phyloP scores from a whole-genome alignment of 1,140 invertebrate genomes.

The Hormaphis cornu region DNA sequence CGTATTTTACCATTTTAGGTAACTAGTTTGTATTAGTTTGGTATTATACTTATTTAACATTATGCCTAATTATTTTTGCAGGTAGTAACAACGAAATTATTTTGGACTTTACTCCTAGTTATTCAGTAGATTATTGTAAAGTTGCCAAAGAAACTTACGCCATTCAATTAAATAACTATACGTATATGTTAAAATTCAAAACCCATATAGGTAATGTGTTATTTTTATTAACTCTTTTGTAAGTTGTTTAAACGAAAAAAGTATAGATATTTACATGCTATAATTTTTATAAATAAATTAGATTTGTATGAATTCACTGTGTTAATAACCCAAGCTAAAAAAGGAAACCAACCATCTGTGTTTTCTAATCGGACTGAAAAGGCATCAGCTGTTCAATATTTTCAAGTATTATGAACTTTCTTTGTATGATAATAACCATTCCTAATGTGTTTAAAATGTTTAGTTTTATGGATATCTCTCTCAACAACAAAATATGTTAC shows the following conservation, averaged over 20 bases:
- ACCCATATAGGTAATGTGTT: not conserved
- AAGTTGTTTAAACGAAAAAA: not conserved
- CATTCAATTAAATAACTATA: not conserved
- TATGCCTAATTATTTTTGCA: not conserved
- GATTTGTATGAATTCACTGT: conserved; percentile 6
- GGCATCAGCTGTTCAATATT: conserved; percentile 94
- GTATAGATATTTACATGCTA: not conserved
- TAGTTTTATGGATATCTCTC: conserved; percentile 98
- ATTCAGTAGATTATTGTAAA: conserved; percentile 15
- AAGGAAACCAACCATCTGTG: conserved; percentile 9
- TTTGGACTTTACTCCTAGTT: not conserved
- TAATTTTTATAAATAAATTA: not conserved
- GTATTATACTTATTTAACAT: not conserved
- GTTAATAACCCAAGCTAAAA: not conserved
- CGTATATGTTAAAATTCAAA: conserved; percentile 14
- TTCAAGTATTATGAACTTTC: conserved; percentile 52
- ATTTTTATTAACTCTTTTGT: not conserved
- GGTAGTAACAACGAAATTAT: conserved; percentile 3
- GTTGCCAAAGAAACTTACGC: conserved; percentile 11
- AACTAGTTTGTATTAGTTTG: no score
- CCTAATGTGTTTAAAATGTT: conserved; percentile 42
- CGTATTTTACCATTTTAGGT: no score
- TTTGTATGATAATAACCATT: not conserved
- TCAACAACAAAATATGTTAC: conserved; percentile 99
- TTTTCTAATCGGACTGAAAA: conserved; percentile 96